A percentile compares a stretch with the other conserved stretches of the same genome.
These are phyloP conservation scores for Macroteleia sp. DNA, from an alignment of 2,888 invertebrate genomes.

Conservation along the genomic window DNA sequence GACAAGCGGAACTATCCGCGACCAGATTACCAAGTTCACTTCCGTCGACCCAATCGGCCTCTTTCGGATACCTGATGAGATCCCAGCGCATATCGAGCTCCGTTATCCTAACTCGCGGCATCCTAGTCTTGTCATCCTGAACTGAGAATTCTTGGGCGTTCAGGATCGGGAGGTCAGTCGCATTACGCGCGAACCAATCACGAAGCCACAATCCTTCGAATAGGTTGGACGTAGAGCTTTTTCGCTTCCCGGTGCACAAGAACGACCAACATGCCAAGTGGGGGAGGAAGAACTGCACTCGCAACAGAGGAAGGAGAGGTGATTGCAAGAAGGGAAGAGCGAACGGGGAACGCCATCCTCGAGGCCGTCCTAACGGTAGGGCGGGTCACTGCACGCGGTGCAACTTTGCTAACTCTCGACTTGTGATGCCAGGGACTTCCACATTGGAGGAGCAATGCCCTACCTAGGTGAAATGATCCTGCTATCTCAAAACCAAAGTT, in stretches of 20 bases:
- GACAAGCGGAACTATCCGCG: constrained; percentile 7
- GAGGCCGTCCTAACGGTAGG: constrained; percentile 85
- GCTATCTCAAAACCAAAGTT: constrained; percentile 74
- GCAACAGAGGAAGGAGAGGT: constrained; percentile 56
- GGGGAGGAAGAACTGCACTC: constrained; percentile 60
- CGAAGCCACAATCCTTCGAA: constrained; percentile 33
- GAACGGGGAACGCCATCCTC: constrained; percentile 80
- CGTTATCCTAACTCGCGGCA: constrained; percentile 1
- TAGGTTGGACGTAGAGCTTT: constrained; percentile 63
- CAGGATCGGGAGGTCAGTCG: constrained; percentile 57
- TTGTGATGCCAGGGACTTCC: constrained; percentile 81
- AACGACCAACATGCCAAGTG: constrained; percentile 62
- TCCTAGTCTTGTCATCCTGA: background rate
- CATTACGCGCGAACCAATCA: constrained; percentile 32
- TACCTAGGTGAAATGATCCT: constrained; percentile 81
- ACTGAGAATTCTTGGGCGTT: constrained; percentile 17
- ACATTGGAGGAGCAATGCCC: constrained; percentile 81
- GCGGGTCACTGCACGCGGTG: constrained; percentile 84
- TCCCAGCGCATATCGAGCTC: background rate
- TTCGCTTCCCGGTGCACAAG: constrained; percentile 71
- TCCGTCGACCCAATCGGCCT: background rate
- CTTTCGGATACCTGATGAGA: background rate
- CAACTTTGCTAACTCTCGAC: constrained; percentile 46
- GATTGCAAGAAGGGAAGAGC: constrained; percentile 55
- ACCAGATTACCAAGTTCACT: background rate